A percentile compares a stretch with the other conserved stretches of the same genome.
These are phyloP conservation scores for Diplodus puntazzo DNA, from an alignment of 2,797 vertebrate genomes.

Conservation along the genomic window DNA sequence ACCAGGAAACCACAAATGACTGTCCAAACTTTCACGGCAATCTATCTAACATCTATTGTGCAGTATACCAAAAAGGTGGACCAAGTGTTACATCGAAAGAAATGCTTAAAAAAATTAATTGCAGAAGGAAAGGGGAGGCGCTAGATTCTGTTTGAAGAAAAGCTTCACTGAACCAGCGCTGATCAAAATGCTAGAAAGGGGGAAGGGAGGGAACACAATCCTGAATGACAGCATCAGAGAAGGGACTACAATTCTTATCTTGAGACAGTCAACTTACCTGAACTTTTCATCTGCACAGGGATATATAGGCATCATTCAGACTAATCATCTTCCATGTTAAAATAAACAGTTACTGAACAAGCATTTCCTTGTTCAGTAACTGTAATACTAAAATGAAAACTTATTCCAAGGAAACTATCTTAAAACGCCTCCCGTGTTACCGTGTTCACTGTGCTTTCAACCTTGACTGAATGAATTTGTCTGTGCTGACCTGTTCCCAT, in stretches of 20 bases:
- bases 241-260: not conserved
- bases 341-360: no score
- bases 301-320: not conserved
- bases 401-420: not conserved
- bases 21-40: no score
- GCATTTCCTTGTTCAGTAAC: slow-evolving; percentile 7
- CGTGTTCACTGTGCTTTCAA: slow-evolving; percentile 16
- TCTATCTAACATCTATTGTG: no score
- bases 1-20: no score
- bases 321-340: not conserved
- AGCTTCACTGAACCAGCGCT: not conserved
- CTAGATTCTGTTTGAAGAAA: not conserved
- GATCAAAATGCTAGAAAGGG: no score
- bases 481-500: slow-evolving; percentile 39
- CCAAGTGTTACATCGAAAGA: no score
- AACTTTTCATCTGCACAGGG: not conserved
- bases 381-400: not conserved
- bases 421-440: not conserved
- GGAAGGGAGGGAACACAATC: not conserved
- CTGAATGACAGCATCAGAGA: not conserved
- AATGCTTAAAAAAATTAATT: no score
- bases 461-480: slow-evolving; percentile 18
- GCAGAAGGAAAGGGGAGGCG: no score
- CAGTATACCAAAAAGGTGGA: no score
- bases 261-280: not conserved